Conservation (phyloP, 1,140 invertebrate species). For the Theocolax elegans region DNA sequence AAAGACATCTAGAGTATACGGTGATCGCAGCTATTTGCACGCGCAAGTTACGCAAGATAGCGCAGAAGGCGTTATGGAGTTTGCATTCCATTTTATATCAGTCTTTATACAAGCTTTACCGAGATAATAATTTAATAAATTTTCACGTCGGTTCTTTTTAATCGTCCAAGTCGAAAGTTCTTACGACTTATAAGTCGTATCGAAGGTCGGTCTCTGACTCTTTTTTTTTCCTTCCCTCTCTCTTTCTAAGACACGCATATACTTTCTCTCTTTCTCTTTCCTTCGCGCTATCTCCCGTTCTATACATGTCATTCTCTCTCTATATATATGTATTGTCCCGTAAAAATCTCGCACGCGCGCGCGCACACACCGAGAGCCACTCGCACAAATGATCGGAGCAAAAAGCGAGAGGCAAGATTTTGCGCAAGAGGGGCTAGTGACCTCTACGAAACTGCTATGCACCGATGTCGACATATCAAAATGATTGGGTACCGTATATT, state of each 20-base stretch:
- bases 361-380: not conserved
- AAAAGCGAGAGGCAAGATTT: conserved; percentile 37
- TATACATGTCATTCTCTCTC: no score
- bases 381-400: conserved; percentile 10
- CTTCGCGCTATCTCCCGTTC: not conserved
- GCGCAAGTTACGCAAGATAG: no score
- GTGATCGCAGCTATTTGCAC: no score
- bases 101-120: no score
- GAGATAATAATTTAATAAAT: no score
- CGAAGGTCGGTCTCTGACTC: not conserved
- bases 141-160: no score
- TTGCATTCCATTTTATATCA: no score
- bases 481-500: not conserved
- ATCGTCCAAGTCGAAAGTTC: no score
- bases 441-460: conserved; percentile 35
- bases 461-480: conserved; percentile 10
- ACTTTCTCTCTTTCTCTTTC: not conserved
- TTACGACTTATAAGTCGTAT: no score
- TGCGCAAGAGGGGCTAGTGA: conserved; percentile 37
- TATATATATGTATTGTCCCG: not conserved
- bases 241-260: not conserved
- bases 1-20: no score
- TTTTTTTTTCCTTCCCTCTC: not conserved
- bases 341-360: conserved; percentile 27
- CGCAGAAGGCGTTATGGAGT: no score